Evolutionary conservation across 2,113 vertebrate species (phyloP).

Genomic region (Saccopteryx bilineata): DNA sequence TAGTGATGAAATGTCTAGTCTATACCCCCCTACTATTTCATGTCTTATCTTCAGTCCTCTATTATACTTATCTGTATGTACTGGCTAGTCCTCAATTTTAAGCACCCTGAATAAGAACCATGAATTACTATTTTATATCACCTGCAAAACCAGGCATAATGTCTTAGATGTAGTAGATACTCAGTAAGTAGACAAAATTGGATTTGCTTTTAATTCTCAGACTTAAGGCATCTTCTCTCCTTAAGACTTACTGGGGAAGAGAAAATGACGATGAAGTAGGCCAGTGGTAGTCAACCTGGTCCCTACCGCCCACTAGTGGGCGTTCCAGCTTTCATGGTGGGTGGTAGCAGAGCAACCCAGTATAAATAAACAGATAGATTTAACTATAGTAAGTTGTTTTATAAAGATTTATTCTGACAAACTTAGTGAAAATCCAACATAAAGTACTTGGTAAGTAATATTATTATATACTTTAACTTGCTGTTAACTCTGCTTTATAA

Average conservation of each 20-base stretch:
- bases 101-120: background rate
- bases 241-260: background rate
- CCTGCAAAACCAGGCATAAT: background rate
- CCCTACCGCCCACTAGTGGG: no score
- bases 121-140: background rate
- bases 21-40: background rate
- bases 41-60: background rate
- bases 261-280: no score
- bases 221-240: background rate
- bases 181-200: background rate
- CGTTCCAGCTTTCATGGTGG: no score
- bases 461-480: no score
- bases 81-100: slow-evolving; percentile 20
- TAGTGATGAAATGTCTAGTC: background rate
- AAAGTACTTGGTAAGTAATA: no score
- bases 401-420: no score
- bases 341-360: no score
- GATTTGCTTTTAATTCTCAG: slow-evolving; percentile 5
- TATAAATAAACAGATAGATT: no score
- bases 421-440: no score
- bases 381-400: no score
- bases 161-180: background rate
- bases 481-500: no score
- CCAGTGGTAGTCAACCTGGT: no score
- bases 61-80: background rate